phyloP scores from a whole-genome alignment of 1,140 invertebrate genomes.

The Drosophila biarmipes region DNA sequence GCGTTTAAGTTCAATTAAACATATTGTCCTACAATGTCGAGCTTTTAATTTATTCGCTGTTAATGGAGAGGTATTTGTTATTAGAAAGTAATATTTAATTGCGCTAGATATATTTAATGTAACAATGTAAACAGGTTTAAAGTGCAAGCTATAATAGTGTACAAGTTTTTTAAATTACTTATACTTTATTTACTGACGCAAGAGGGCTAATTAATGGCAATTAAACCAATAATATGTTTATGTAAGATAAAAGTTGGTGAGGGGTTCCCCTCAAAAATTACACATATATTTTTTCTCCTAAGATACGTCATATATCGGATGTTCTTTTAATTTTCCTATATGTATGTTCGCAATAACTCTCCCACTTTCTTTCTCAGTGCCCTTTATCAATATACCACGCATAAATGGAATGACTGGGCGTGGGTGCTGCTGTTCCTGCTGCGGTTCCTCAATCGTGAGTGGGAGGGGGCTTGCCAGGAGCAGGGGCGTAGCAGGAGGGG shows the following conservation, averaged over 20 bases:
- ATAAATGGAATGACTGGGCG: slow-evolving; percentile 59
- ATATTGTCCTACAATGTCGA: not conserved
- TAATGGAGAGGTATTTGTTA: not conserved
- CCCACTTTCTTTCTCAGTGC: slow-evolving; percentile 20
- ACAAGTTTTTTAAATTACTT: no score
- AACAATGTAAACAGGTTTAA: not conserved
- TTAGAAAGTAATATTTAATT: not conserved
- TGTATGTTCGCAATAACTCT: no score
- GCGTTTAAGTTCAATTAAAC: not conserved
- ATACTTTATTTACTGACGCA: no score
- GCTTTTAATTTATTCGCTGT: not conserved
- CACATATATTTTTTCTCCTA: no score
- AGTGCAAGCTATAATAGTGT: no score
- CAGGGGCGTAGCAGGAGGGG: not conserved
- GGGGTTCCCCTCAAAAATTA: no score
- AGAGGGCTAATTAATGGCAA: no score
- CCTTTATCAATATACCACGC: slow-evolving; percentile 62
- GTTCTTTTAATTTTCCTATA: not conserved
- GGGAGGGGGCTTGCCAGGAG: not conserved
- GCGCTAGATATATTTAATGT: not conserved
- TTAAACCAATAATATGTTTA: no score
- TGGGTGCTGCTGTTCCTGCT: slow-evolving; percentile 46
- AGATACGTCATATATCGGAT: no score
- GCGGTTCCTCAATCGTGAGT: slow-evolving; percentile 48
- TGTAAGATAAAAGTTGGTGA: no score